Evolutionary conservation across 2,888 invertebrate species (phyloP), one percentile per base, ranked within the genome.

Genomic region (Drosophila maculinotata): DNA sequence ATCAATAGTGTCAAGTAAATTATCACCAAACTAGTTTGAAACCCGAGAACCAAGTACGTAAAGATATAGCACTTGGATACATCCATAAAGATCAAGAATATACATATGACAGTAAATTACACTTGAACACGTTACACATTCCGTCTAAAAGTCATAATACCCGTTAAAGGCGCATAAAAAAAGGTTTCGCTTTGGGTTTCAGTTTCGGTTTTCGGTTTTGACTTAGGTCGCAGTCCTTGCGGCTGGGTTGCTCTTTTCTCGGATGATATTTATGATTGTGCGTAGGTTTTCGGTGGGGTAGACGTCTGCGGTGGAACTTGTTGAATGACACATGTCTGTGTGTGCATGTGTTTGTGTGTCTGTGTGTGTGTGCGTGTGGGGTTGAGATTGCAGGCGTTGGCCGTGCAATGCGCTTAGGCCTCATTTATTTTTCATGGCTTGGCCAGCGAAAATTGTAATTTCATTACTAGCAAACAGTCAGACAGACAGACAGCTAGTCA

Each of bases 371-470:
- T 49, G 41, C 47, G 33, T 53, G 49, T 69, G 42, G 54, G 60
- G 42, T 66, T 63, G 59, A 67, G 71, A 77, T 75, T 72, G 72
- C 69, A 58, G 54, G 57, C 62, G 20, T 51, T 57, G 54, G 39
- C 69, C 39, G 17, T 71, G 68, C 74, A 79, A 77, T 73, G 73
- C 69, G 85, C 87, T 89, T 84, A 87, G 78, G 87, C 83, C 80
- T 84, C 89, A 89, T 89, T 89, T 89, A 87, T 87, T 88, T 89
- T 87, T 82, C 86, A 89, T 87, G 80, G 66, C 63, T 75, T 69
- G 72, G 70, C 76, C 76, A 74, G 82, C 84, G 79, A 83, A 89
- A 89, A 89, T 79, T 87, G 84, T 85, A 85, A 89, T 89, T 89
- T 88, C 86, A 88, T 89, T 88, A 84, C 85, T 71, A 79, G 72